Conservation (phyloP, 2,113 vertebrate genomes). For the Casuarius casuarius region DNA sequence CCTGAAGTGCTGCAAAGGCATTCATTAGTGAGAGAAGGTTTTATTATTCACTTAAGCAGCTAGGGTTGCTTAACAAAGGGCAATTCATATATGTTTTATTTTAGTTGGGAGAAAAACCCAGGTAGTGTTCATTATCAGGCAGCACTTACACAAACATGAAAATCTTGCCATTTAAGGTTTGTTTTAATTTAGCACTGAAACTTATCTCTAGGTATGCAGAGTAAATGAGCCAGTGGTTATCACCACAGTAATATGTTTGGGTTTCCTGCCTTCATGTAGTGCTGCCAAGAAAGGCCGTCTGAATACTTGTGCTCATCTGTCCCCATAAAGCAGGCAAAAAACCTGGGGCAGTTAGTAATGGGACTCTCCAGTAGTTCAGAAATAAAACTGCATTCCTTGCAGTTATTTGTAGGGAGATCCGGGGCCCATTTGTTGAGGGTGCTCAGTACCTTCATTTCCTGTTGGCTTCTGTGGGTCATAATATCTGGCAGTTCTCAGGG, state of each 20-base stretch:
- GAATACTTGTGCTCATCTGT: not conserved
- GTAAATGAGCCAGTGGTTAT: constrained; percentile 43
- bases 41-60: not conserved
- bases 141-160: constrained; percentile 24
- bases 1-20: not conserved
- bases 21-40: not conserved
- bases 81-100: not conserved
- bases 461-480: accelerated
- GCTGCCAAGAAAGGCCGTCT: not conserved
- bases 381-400: not conserved
- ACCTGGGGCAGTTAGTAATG: not conserved
- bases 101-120: not conserved
- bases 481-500: not conserved
- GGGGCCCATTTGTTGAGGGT: not conserved
- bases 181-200: constrained; percentile 17
- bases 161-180: constrained; percentile 37
- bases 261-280: constrained; percentile 35
- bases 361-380: not conserved
- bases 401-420: not conserved
- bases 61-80: constrained; percentile 17
- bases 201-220: constrained; percentile 35
- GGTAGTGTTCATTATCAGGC: not conserved
- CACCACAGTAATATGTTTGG: constrained; percentile 9
- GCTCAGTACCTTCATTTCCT: not conserved
- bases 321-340: not conserved